Evolutionary conservation across 1,140 invertebrate genomes (phyloP).

Genomic region (Ruditapes philippinarum): DNA sequence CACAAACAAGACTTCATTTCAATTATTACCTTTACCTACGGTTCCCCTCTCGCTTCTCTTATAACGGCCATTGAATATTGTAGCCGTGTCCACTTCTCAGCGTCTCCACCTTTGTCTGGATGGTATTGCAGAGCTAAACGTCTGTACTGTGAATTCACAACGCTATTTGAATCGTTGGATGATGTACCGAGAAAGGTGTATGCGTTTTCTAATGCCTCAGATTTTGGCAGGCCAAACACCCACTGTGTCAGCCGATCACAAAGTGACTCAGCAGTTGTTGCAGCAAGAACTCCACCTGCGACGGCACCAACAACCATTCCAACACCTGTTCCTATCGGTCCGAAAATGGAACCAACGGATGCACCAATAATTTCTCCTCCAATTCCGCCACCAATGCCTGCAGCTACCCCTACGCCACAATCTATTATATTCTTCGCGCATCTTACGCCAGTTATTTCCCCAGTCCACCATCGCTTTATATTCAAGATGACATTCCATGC

Average conservation of each 20-base stretch:
- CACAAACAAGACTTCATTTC: no score
- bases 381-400: neutral
- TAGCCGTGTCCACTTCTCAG: conserved; percentile 13
- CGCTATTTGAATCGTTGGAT: no score
- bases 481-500: neutral
- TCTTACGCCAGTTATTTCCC: neutral
- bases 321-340: neutral
- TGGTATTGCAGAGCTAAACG: neutral
- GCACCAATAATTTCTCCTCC: neutral
- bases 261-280: neutral
- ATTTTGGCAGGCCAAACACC: neutral
- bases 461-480: neutral
- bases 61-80: conserved; percentile 15
- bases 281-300: neutral
- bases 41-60: neutral
- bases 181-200: neutral
- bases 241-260: neutral
- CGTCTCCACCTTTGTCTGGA: conserved; percentile 18
- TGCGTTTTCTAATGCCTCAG: neutral
- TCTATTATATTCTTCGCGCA: neutral
- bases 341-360: neutral
- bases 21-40: no score
- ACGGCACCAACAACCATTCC: neutral
- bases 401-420: neutral
- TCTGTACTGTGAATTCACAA: neutral